phyloP scores from a whole-genome alignment of 2,113 vertebrate species.

The Pogona vitticeps region DNA sequence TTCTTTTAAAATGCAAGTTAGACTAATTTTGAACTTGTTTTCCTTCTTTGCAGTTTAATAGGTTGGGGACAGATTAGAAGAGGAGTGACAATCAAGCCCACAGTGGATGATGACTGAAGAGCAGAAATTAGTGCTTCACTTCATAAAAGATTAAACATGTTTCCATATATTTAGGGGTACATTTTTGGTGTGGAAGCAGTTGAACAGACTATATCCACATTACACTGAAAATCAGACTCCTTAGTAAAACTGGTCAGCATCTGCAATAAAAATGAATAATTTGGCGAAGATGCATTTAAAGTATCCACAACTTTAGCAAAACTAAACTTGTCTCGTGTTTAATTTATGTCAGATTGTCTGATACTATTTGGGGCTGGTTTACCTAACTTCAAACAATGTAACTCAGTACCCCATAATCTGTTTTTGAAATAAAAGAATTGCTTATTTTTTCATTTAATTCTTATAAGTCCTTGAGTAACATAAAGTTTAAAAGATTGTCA shows the following conservation, averaged over 20 bases:
- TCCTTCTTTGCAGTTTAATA: constrained; percentile 86
- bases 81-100: constrained; percentile 98
- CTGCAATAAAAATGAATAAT: constrained; percentile 70
- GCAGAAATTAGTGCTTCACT: constrained; percentile 58
- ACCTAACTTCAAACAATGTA: constrained; percentile 62
- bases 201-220: constrained; percentile 57
- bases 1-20: constrained; percentile 29
- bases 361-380: constrained; percentile 59
- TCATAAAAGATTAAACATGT: constrained; percentile 52
- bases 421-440: constrained; percentile 71
- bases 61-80: constrained; percentile 99
- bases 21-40: constrained; percentile 31
- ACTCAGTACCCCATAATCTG: constrained; percentile 62
- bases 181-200: constrained; percentile 68
- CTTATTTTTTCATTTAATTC: constrained; percentile 70
- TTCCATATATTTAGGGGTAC: constrained; percentile 59
- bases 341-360: constrained; percentile 74
- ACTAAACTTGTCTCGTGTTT: constrained; percentile 72
- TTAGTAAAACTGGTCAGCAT: constrained; percentile 67
- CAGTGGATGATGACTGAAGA: constrained; percentile 95
- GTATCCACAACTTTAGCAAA: constrained; percentile 65
- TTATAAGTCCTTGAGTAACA: constrained; percentile 57
- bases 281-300: constrained; percentile 63
- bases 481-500: constrained; percentile 51
- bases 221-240: constrained; percentile 68